phyloP scores from a whole-genome alignment of 2,888 invertebrate species.

The Ormyrus labotus region DNA sequence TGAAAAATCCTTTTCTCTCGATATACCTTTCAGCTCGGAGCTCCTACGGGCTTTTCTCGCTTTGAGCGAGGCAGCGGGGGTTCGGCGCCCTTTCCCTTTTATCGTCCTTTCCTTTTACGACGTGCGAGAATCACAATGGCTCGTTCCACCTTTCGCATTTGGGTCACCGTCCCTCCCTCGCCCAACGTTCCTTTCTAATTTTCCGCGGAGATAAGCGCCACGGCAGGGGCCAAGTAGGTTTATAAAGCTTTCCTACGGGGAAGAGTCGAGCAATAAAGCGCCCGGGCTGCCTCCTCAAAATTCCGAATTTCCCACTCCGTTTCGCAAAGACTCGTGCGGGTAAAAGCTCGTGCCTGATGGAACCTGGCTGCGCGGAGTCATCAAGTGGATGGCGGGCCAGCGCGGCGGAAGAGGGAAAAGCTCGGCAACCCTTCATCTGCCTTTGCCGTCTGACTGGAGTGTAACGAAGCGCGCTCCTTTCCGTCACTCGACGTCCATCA shows the following conservation, averaged over 20 bases:
- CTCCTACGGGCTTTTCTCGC: too few species aligned
- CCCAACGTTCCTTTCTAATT: slow-evolving; percentile 54
- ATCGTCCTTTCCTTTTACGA: slow-evolving; percentile 57
- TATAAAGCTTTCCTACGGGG: slow-evolving; percentile 30
- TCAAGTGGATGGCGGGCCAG: neutral
- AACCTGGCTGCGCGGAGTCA: neutral
- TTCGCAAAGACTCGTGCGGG: neutral
- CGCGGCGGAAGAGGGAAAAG: slow-evolving; percentile 20
- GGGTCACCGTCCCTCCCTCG: slow-evolving; percentile 42
- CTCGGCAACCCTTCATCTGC: slow-evolving; percentile 43
- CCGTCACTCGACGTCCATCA: slow-evolving; percentile 56
- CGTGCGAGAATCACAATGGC: slow-evolving; percentile 56
- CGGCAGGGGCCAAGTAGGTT: slow-evolving; percentile 58
- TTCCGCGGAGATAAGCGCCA: slow-evolving; percentile 59
- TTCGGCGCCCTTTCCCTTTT: slow-evolving; percentile 50
- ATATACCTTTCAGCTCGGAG: too few species aligned
- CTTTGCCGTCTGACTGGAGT: slow-evolving; percentile 23
- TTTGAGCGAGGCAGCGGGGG: neutral
- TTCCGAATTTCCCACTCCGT: slow-evolving; percentile 23
- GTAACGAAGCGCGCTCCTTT: slow-evolving; percentile 54
- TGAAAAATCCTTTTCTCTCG: slow-evolving; percentile 18
- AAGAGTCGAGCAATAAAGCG: slow-evolving; percentile 9
- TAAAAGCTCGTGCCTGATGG: slow-evolving; percentile 9
- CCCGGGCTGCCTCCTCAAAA: slow-evolving; percentile 26
- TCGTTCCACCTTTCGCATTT: slow-evolving; percentile 56